Evolutionary conservation across 2,888 invertebrate genomes (phyloP).

Genomic region (Heliconius ethilla): DNA sequence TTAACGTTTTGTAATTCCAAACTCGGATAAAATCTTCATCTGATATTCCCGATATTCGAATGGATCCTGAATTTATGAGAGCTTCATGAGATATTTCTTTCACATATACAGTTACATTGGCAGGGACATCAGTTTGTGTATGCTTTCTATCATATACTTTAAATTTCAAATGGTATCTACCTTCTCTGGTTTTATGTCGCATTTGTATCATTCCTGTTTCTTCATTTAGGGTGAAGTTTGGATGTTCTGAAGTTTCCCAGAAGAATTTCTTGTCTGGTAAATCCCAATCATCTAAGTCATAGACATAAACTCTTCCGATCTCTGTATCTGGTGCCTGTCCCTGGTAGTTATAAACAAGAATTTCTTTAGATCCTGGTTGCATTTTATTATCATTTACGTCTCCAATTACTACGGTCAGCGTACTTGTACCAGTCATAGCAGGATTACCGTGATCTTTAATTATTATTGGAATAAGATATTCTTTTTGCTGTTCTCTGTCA

Average conservation of each 20-base stretch:
- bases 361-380: conserved; percentile 98
- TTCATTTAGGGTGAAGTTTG: conserved; percentile 93
- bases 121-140: conserved; percentile 96
- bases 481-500: conserved; percentile 97
- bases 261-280: conserved; percentile 98
- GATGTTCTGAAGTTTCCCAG: conserved; percentile 94
- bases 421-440: conserved; percentile 98
- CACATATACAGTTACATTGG: conserved; percentile 97
- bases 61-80: conserved; percentile 96
- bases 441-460: conserved; percentile 98
- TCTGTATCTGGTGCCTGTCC: conserved; percentile 94
- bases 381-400: conserved; percentile 99
- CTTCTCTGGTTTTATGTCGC: conserved; percentile 95
- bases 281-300: conserved; percentile 99
- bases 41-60: conserved; percentile 95
- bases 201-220: conserved; percentile 98
- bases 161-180: conserved; percentile 90
- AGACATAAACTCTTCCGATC: conserved; percentile 97
- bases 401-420: conserved; percentile 97
- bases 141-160: conserved; percentile 97
- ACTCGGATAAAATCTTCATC: conserved; percentile 98
- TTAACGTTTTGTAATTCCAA: conserved; percentile 95
- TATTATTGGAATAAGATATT: conserved; percentile 97
- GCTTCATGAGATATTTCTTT: conserved; percentile 97
- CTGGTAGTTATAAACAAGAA: conserved; percentile 98